Percentiles rank a stretch among this genome's conserved stretches.
phyloP scores from a whole-genome alignment of 2,113 vertebrate genomes.

The Labeo catla region DNA sequence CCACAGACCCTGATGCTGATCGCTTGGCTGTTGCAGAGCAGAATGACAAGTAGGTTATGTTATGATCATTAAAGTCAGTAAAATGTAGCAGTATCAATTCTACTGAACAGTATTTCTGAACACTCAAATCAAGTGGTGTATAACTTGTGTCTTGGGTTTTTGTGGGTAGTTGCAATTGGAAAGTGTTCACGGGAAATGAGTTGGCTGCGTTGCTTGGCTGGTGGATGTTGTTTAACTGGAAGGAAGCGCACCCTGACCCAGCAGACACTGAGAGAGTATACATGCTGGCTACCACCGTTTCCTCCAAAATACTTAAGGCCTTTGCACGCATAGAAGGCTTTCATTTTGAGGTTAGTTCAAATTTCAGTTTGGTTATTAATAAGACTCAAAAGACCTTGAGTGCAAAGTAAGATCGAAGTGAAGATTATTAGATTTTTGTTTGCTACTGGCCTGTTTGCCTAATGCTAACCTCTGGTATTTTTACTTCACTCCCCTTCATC shows the following conservation, averaged over 20 bases:
- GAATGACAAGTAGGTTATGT: conserved; percentile 77
- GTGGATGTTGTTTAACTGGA: conserved; percentile 95
- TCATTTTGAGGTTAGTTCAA: conserved; percentile 83
- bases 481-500: conserved; percentile 48
- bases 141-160: background rate
- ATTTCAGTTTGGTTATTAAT: background rate
- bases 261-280: conserved; percentile 76
- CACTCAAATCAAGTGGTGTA: background rate
- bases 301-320: conserved; percentile 89
- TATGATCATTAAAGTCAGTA: background rate
- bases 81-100: background rate
- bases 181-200: conserved; percentile 93
- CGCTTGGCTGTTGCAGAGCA: conserved; percentile 90
- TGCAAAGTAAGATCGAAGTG: background rate
- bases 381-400: too few relatives aligned
- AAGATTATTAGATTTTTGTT: too few relatives aligned
- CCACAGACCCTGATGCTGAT: conserved; percentile 95
- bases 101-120: background rate
- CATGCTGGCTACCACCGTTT: conserved; percentile 94
- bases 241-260: conserved; percentile 69
- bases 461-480: conserved; percentile 16
- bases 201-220: conserved; percentile 91
- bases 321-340: conserved; percentile 89
- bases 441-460: background rate
- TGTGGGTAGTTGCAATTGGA: conserved; percentile 82